A percentile compares a stretch with the other conserved stretches of the same genome.
Evolutionary conservation across 1,140 invertebrate species (phyloP).

Genomic region (Pararge aegeria): DNA sequence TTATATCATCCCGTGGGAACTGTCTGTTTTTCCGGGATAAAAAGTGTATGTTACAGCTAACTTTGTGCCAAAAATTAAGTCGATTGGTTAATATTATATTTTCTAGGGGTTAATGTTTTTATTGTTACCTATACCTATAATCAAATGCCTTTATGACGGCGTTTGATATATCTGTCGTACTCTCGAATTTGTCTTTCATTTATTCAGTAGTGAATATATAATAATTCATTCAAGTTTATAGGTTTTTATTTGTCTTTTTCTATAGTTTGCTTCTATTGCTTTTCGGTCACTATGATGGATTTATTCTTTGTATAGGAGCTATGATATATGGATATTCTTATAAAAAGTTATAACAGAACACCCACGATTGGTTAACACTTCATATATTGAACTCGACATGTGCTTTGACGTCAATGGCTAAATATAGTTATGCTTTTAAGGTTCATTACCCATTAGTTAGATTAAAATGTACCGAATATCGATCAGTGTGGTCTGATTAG

Average conservation of each 20-base stretch:
- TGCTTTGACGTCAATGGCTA: slow-evolving; percentile 17
- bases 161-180: too few species aligned
- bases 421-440: background rate
- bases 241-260: background rate
- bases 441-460: background rate
- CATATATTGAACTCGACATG: slow-evolving; percentile 4
- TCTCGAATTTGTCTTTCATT: too few species aligned
- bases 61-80: too few species aligned
- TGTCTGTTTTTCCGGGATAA: too few species aligned
- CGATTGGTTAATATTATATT: too few species aligned
- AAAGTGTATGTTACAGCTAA: too few species aligned
- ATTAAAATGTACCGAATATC: background rate
- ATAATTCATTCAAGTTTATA: too few species aligned
- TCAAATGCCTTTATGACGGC: too few species aligned
- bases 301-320: background rate
- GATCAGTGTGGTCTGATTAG: background rate
- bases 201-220: too few species aligned
- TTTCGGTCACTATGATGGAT: background rate
- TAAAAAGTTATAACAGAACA: slow-evolving; percentile 13
- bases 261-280: background rate
- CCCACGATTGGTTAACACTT: slow-evolving; percentile 6
- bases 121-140: too few species aligned
- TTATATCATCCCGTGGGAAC: too few species aligned
- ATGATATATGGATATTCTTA: background rate
- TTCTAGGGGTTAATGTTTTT: too few species aligned